phyloP scores from a whole-genome alignment of 2,888 invertebrate genomes.

The Crossocerus cetratus region DNA sequence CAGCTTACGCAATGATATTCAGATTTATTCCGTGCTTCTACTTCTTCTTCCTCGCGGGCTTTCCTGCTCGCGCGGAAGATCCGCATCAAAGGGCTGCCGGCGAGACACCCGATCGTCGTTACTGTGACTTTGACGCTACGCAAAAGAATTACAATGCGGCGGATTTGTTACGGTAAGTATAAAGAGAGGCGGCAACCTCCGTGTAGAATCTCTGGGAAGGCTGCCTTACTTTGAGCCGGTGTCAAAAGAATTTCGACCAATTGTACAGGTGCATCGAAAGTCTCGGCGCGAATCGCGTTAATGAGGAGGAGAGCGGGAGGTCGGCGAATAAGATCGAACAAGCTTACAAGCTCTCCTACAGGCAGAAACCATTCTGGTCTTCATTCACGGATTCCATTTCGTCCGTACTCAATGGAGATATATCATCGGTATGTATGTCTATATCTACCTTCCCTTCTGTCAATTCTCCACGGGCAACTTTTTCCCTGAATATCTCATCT shows the following conservation, averaged over 20 bases:
- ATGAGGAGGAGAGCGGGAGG: conserved; percentile 38
- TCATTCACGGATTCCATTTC: conserved; percentile 17
- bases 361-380: conserved; percentile 33
- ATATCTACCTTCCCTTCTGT: not conserved
- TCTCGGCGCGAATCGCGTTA: conserved; percentile 46
- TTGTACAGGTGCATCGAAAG: conserved; percentile 65
- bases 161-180: conserved; percentile 68
- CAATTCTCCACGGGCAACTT: not conserved
- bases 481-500: conserved; percentile 22
- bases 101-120: conserved; percentile 19
- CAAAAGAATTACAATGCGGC: conserved; percentile 59
- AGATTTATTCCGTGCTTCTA: conserved; percentile 15
- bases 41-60: conserved; percentile 23
- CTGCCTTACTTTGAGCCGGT: too few species aligned
- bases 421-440: conserved; percentile 35
- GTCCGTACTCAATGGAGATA: conserved; percentile 20
- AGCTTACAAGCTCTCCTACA: conserved; percentile 18
- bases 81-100: conserved; percentile 4
- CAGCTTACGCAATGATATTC: conserved; percentile 21
- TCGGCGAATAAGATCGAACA: conserved; percentile 21
- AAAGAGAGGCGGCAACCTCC: not conserved
- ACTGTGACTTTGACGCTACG: conserved; percentile 58
- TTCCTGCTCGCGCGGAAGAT: conserved; percentile 15
- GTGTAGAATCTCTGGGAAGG: too few species aligned
- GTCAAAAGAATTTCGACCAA: not conserved